Percentiles rank a stretch among this genome's conserved stretches.
These are phyloP conservation scores for Peromyscus leucopus DNA, from an alignment of 2,113 vertebrate genomes.

Conservation along the genomic window DNA sequence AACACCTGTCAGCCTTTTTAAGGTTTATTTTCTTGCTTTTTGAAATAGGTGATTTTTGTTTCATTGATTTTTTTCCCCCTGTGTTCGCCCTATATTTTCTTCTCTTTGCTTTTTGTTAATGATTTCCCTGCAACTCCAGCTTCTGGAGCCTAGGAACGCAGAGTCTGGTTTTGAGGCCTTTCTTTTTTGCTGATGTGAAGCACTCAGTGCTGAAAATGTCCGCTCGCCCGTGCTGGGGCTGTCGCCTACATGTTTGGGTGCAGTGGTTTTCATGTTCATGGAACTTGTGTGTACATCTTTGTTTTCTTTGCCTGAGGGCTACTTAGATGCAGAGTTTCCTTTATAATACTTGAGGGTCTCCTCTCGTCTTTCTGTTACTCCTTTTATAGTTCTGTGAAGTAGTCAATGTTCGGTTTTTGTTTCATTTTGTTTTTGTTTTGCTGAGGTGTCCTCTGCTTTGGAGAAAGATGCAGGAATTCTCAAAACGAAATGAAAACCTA, in stretches of 20 bases:
- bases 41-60: background rate
- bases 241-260: background rate
- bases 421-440: background rate
- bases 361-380: background rate
- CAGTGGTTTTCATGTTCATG: conserved; percentile 20
- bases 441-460: background rate
- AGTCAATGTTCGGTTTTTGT: background rate
- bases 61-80: background rate
- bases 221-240: background rate
- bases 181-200: background rate
- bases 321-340: background rate
- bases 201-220: background rate
- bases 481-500: background rate
- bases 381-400: background rate
- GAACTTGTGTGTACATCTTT: background rate
- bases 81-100: background rate
- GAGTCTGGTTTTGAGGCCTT: background rate
- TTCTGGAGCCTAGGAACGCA: background rate
- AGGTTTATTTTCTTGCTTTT: background rate
- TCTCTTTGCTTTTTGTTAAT: background rate
- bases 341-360: background rate
- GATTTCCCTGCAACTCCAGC: background rate
- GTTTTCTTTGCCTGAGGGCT: background rate
- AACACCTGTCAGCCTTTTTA: background rate
- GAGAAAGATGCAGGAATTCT: background rate